phyloP scores from a whole-genome alignment of 2,888 invertebrate genomes.

The Uloborus plumipes region DNA sequence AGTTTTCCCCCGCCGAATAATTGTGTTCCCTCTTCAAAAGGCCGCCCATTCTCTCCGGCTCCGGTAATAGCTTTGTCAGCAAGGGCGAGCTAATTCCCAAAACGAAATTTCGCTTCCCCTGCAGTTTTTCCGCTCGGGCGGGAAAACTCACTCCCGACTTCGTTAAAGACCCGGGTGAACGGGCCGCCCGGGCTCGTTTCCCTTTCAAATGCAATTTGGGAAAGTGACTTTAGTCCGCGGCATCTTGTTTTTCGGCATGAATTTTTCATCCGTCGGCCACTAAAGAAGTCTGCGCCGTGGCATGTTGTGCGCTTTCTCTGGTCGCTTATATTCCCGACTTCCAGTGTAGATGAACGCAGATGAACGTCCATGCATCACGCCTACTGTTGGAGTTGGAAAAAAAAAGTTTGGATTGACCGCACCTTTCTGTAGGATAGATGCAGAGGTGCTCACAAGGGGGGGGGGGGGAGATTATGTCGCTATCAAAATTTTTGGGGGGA shows the following conservation, averaged over 20 bases:
- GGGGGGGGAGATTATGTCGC: too few relatives aligned
- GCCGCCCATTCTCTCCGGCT: too few relatives aligned
- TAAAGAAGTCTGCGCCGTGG: too few relatives aligned
- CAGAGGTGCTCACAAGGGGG: too few relatives aligned
- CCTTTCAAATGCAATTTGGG: conserved; percentile 13
- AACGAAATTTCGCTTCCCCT: conserved; percentile 30
- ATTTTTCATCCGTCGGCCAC: not conserved
- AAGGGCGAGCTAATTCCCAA: conserved; percentile 17
- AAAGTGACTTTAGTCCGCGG: not conserved
- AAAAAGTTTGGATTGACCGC: too few relatives aligned
- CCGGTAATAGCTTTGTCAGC: conserved; percentile 30
- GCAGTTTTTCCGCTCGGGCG: conserved; percentile 28
- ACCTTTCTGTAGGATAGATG: too few relatives aligned
- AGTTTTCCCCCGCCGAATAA: not conserved
- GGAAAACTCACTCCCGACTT: not conserved
- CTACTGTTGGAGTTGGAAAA: too few relatives aligned
- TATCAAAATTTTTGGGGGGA: too few relatives aligned
- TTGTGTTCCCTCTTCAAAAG: not conserved
- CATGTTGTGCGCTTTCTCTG: too few relatives aligned
- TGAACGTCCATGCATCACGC: too few relatives aligned
- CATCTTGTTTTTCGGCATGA: not conserved
- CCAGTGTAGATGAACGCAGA: too few relatives aligned
- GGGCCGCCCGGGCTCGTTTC: not conserved
- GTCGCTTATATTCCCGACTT: too few relatives aligned
- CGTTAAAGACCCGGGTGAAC: not conserved